A percentile compares a stretch with the other conserved stretches of the same genome.
phyloP scores from a whole-genome alignment of 2,888 invertebrate species.

The Harpagoxenus sublaevis region DNA sequence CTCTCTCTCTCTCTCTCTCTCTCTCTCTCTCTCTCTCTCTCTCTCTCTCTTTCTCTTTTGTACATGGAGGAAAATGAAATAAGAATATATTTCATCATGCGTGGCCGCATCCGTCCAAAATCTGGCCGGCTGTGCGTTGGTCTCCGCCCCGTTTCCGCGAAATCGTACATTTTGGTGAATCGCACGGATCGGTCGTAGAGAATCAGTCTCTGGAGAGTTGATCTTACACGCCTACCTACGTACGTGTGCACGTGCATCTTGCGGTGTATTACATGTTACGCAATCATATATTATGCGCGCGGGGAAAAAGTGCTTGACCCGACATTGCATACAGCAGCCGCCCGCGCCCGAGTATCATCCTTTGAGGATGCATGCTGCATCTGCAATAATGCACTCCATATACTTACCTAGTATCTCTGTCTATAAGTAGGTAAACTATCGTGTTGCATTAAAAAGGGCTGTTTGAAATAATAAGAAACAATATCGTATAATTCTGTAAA shows the following conservation, averaged over 20 bases:
- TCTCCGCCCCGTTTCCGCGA: conserved; percentile 38
- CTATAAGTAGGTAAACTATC: neutral
- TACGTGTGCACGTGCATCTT: conserved; percentile 16
- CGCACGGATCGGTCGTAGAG: neutral
- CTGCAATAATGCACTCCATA: conserved; percentile 31
- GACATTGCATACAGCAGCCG: conserved; percentile 11
- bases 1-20: neutral
- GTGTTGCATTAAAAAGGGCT: neutral
- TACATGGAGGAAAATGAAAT: conserved; percentile 48
- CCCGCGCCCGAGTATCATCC: conserved; percentile 25
- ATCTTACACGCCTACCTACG: conserved; percentile 29
- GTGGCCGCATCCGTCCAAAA: neutral
- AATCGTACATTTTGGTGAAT: conserved; percentile 17
- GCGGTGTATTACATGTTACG: conserved; percentile 35
- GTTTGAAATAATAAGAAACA: neutral
- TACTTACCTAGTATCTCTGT: neutral
- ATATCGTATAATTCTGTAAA: neutral
- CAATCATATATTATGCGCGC: conserved; percentile 33
- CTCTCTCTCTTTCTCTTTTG: neutral
- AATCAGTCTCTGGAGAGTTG: conserved; percentile 30
- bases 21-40: neutral
- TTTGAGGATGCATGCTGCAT: conserved; percentile 32
- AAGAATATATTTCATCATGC: conserved; percentile 65
- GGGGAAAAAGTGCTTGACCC: conserved; percentile 19
- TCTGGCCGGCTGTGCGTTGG: conserved; percentile 5